Evolutionary conservation across 1,140 invertebrate genomes (phyloP), one percentile per base, ranked within the genome.

Genomic region (Carcinoscorpius rotundicauda): DNA sequence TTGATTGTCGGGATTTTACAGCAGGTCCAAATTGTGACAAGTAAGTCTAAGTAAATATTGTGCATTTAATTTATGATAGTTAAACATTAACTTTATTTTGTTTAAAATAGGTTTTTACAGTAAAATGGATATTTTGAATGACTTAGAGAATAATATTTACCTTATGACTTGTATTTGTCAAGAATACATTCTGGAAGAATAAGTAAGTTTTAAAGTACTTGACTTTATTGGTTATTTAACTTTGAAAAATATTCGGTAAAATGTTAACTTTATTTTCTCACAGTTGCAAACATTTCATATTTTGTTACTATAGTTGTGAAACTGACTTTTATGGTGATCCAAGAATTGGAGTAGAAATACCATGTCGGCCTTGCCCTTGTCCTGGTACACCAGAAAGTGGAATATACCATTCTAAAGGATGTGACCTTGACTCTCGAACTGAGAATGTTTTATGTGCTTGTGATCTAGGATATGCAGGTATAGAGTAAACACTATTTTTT

Each of bases 261-360:
- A 29, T 29, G 29, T 29, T 29, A 29, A 29, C 29, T 29, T 29
- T 29, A 29, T 29, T 29, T 29, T 29, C 29, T 29, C 29, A 29
- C 29, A 29, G 29, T 29, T 29, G 29, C 29, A 29, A 29, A 64
- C 10, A 61, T 10, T 64, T 56, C 50, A 6, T 51, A 56, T 57
- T 52, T 9, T 9, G 57, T 58, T 66, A 53, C 64, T 61, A 60
- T 63, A 84, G 85, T 62, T 99, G 97, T 78, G 78, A 86, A 58
- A 86, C 89, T 73, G 91, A 93, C 3, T 98, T 86, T 76, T 99
- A 98, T 77, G 96, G 96, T 10, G 91, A 99, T 81, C 96, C 97
- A 3, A 78, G 89, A 53, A 80, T 94, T 57, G 90, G 89, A 60
- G 81, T 87, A 11, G 87, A 92, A 72, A 93, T 97, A 68, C 86